phyloP scores from a whole-genome alignment of 2,797 vertebrate species.

The Etheostoma perlongum region DNA sequence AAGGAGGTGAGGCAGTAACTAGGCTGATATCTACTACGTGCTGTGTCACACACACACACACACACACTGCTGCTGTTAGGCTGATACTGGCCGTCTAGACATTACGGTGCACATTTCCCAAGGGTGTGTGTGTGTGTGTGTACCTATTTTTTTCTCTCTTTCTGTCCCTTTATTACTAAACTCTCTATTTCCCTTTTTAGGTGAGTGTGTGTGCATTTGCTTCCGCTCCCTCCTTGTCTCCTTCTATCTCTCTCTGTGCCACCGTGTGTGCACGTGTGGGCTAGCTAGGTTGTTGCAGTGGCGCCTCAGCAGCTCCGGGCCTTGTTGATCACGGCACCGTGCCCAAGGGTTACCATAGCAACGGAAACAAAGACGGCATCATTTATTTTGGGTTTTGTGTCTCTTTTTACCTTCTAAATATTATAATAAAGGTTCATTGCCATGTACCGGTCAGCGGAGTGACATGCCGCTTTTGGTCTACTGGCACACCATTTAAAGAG shows the following conservation, averaged over 20 bases:
- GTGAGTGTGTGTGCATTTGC: slow-evolving; percentile 25
- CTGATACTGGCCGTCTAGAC: slow-evolving; percentile 74
- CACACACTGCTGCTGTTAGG: slow-evolving; percentile 59
- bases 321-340: slow-evolving; percentile 81
- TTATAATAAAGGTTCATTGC: slow-evolving; percentile 4
- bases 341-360: slow-evolving; percentile 81
- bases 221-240: slow-evolving; percentile 47
- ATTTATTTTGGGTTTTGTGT: slow-evolving; percentile 47
- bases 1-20: too few relatives aligned
- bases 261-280: slow-evolving; percentile 21
- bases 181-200: slow-evolving; percentile 33
- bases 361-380: slow-evolving; percentile 53
- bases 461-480: too few relatives aligned
- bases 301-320: slow-evolving; percentile 76
- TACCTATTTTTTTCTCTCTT: slow-evolving; percentile 40
- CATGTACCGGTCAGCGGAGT: too few relatives aligned
- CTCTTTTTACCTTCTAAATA: slow-evolving; percentile 8
- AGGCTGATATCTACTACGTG: too few relatives aligned
- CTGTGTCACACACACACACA: slow-evolving; percentile 3
- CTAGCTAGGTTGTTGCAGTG: slow-evolving; percentile 78
- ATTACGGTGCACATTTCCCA: slow-evolving; percentile 55
- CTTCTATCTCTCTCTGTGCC: slow-evolving; percentile 40
- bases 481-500: too few relatives aligned
- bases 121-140: slow-evolving; percentile 27
- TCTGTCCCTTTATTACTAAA: slow-evolving; percentile 51